A percentile compares a stretch with the other conserved stretches of the same genome.
These are phyloP conservation scores for Hydractinia symbiolongicarpus DNA, from an alignment of 30 jellyfish, hydroid and myxozoan species.

Conservation along the genomic window DNA sequence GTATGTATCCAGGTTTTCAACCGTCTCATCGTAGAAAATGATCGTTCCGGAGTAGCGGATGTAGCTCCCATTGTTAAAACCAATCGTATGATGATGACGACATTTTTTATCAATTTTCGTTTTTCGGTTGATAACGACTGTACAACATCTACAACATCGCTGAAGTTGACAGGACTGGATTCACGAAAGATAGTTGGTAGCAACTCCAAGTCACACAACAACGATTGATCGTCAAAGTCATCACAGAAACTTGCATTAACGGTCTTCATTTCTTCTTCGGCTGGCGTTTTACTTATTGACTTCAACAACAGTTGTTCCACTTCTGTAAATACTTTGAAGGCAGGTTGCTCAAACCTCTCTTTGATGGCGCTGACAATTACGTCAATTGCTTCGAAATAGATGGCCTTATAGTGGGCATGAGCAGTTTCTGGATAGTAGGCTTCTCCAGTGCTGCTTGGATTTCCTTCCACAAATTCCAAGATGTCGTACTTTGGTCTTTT, in stretches of 20 bases:
- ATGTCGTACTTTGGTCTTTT: slow-evolving; percentile 22
- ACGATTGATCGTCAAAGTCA: slow-evolving; percentile 6
- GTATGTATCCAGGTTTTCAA: no score
- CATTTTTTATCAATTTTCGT: slow-evolving; percentile 1
- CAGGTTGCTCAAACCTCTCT: slow-evolving; percentile 45
- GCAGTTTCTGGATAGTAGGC: slow-evolving; percentile 15
- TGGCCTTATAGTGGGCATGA: slow-evolving; percentile 21
- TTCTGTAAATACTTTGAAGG: slow-evolving; percentile 7
- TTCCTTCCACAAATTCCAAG: not conserved
- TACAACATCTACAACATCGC: not conserved
- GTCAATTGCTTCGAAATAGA: slow-evolving; percentile 24
- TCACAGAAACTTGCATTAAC: slow-evolving; percentile 5
- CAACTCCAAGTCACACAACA: slow-evolving; percentile 16
- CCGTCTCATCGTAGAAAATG: no score
- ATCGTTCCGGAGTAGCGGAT: no score
- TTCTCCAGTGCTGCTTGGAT: not conserved
- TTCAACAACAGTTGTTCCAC: slow-evolving; percentile 11
- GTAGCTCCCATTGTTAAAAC: no score
- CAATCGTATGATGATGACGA: no score
- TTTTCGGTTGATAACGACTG: not conserved
- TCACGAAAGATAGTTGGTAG: not conserved
- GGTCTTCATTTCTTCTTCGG: slow-evolving; percentile 9
- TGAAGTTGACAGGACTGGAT: slow-evolving; percentile 6
- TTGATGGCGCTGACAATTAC: slow-evolving; percentile 29
- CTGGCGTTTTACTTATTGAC: slow-evolving; percentile 6